Percentiles rank a stretch among this genome's conserved stretches.
Evolutionary conservation across 2,113 vertebrate genomes (phyloP).

Genomic region (Phocoena sinus): DNA sequence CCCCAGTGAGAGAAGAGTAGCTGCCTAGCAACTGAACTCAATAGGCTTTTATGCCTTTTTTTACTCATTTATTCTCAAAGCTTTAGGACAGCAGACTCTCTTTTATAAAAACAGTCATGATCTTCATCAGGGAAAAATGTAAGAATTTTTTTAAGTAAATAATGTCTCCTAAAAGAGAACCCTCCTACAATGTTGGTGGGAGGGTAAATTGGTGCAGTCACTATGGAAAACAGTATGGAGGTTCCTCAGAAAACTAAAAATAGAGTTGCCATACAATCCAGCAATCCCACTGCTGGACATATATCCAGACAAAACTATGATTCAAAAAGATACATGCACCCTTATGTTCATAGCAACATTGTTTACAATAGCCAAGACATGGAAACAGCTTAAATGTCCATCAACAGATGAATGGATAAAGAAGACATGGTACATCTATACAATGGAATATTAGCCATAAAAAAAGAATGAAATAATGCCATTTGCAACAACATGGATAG

Average conservation of each 20-base stretch:
- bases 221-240: not conserved
- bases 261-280: not conserved
- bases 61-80: not conserved
- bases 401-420: not conserved
- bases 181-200: not conserved
- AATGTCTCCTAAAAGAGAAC: not conserved
- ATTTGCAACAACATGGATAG: not conserved
- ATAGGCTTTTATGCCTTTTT: rapidly evolving
- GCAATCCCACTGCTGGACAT: not conserved
- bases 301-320: not conserved
- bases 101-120: not conserved
- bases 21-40: not conserved
- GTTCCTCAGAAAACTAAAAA: not conserved
- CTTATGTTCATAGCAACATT: not conserved
- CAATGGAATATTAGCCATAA: not conserved
- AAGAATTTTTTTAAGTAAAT: not conserved
- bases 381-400: not conserved
- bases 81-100: rapidly evolving
- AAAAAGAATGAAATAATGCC: not conserved
- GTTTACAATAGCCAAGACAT: not conserved
- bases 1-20: not conserved
- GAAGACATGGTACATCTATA: not conserved
- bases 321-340: not conserved
- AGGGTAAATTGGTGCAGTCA: not conserved
- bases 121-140: not conserved